phyloP scores from a whole-genome alignment of 2,113 vertebrate species.

The Corythaeola cristata region DNA sequence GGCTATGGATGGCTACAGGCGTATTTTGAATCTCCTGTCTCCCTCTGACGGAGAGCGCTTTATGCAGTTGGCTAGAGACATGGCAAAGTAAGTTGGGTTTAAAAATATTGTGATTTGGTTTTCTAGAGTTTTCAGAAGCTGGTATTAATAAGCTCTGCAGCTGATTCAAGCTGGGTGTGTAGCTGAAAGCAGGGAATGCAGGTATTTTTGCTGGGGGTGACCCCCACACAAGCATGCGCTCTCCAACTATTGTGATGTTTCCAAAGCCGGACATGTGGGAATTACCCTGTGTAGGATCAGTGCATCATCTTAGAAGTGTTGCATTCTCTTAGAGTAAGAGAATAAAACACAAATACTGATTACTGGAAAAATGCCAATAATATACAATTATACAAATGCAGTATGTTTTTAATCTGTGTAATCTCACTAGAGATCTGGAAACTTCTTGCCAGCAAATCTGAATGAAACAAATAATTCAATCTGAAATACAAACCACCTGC shows the following conservation, averaged over 20 bases:
- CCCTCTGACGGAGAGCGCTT: conserved; percentile 91
- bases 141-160: neutral
- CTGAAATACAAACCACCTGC: neutral
- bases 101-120: rapidly evolving
- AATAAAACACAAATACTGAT: neutral
- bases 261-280: neutral
- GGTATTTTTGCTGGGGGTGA: neutral
- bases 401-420: neutral
- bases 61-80: conserved; percentile 96
- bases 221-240: neutral
- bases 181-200: neutral
- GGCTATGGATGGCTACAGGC: conserved; percentile 97
- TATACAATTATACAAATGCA: neutral
- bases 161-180: neutral
- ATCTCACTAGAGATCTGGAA: neutral
- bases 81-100: conserved; percentile 87
- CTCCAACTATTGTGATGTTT: neutral
- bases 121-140: neutral
- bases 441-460: neutral
- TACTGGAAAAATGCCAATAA: neutral
- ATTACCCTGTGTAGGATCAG: neutral
- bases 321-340: neutral
- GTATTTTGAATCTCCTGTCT: conserved; percentile 89
- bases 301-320: neutral
- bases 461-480: neutral